Evolutionary conservation across 2,888 invertebrate genomes (phyloP), one percentile per base, ranked within the genome.

Genomic region (Neocrepidodera transversa): DNA sequence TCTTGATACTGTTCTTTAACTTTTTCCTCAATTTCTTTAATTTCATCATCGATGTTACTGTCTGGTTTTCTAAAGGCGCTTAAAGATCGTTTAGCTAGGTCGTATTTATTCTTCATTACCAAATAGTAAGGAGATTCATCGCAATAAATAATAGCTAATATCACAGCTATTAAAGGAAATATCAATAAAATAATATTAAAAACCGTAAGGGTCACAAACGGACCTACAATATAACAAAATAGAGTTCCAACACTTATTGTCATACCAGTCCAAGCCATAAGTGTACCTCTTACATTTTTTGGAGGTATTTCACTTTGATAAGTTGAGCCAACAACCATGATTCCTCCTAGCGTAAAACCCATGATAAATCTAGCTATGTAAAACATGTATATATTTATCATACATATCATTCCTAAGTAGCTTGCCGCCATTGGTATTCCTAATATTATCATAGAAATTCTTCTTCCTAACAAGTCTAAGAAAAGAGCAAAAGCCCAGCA

Each of bases 51-150:
- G n/a, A 54, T 16, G n/a, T 50, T 26, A 6, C 13, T 13, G 1
- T 40, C 20, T 7, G 18, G 6, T 14, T 20, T 16, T 8, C 57
- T 23, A 5, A 26, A 18, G 2, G 43, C 47, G 6, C n/a, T 80
- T 63, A 95, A 77, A 4, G 90, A 81, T 0, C 80, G 76, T 0
- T 86, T 78, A 0, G 94, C 94, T 0, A 87, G 85, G 0, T 84
- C 79, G 0, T 78, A 77, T 47, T 83, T 78, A 17, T 87, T 84
- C 77, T 86, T 84, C 14, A 81, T 79, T 1, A 91, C 78, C 36
- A 86, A 82, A 70, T 85, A 90, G 60, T 89, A 86, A 0, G 95
- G 95, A 0, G 91, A 89, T 74, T 95, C 95, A 5, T 13, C 38
- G 17, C 38, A 38, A 17, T 16, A 38, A 10, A 38, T 4, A 2